Conservation (phyloP, 2,888 invertebrate species). For the Galeruca laticollis region DNA sequence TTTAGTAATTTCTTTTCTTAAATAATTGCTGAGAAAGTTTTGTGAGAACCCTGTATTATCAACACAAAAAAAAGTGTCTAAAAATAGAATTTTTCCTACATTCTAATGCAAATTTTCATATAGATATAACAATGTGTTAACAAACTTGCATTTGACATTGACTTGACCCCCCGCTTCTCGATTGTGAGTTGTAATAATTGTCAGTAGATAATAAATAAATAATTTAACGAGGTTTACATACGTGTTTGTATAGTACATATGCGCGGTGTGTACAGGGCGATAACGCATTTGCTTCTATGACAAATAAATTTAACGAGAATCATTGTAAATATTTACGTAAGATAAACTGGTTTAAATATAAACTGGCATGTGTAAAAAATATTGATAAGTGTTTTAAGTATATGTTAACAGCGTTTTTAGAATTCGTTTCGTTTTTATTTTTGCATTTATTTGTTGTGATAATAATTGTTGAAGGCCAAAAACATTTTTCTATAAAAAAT, state of each 20-base stretch:
- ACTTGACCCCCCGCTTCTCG: neutral
- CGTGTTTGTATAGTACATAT: constrained; percentile 4
- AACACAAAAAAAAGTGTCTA: too few species aligned
- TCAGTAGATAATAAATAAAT: constrained; percentile 2
- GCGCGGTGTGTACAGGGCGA: neutral
- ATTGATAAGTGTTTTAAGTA: constrained; percentile 1
- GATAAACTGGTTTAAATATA: constrained; percentile 14
- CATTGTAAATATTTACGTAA: constrained; percentile 11
- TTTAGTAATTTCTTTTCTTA: too few species aligned
- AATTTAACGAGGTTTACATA: constrained; percentile 14
- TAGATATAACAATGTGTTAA: too few species aligned
- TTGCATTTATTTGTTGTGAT: neutral
- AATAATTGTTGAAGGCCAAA: too few species aligned
- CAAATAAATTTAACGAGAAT: constrained; percentile 6
- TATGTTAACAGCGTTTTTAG: neutral
- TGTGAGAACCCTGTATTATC: too few species aligned
- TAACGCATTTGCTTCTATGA: constrained; percentile 8
- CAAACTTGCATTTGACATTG: neutral
- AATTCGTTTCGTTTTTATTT: neutral
- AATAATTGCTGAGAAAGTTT: too few species aligned
- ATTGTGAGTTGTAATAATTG: neutral
- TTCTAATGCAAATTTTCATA: neutral
- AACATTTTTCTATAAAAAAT: too few species aligned
- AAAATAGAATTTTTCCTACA: too few species aligned
- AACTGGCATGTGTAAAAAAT: constrained; percentile 11